phyloP scores from a whole-genome alignment of 2,113 vertebrate species.

The Protomyctophum bolini region DNA sequence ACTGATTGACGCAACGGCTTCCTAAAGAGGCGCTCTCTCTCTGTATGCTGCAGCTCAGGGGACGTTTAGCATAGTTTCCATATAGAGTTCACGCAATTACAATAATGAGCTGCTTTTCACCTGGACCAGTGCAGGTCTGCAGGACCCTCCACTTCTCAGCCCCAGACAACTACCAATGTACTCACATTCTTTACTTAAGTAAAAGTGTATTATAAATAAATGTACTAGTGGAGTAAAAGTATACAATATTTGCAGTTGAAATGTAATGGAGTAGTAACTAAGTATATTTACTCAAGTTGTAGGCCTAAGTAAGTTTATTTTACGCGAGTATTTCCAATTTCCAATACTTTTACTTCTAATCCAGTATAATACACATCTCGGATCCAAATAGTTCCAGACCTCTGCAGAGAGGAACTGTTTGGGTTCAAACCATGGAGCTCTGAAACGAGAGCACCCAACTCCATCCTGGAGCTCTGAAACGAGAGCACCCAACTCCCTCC shows the following conservation, averaged over 20 bases:
- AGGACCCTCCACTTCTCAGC: constrained; percentile 54
- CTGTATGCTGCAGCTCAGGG: constrained; percentile 56
- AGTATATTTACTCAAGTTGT: too few relatives aligned
- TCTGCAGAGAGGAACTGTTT: constrained; percentile 51
- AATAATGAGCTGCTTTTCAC: constrained; percentile 69
- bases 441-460: constrained; percentile 46
- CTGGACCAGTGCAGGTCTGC: constrained; percentile 58
- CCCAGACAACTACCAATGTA: constrained; percentile 58
- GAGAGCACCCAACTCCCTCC: constrained; percentile 48
- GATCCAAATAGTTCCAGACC: too few relatives aligned
- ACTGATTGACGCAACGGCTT: constrained; percentile 79
- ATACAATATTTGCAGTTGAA: too few relatives aligned
- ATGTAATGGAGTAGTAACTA: too few relatives aligned
- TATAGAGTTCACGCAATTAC: constrained; percentile 56
- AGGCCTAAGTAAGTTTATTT: too few relatives aligned
- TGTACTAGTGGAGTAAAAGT: too few relatives aligned
- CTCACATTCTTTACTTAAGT: constrained; percentile 15
- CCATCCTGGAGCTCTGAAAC: constrained; percentile 27
- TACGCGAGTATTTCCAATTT: too few relatives aligned
- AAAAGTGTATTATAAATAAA: too few relatives aligned
- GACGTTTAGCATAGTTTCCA: constrained; percentile 37
- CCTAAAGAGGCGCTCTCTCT: constrained; percentile 67
- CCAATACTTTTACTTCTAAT: too few relatives aligned
- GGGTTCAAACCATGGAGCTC: constrained; percentile 46
- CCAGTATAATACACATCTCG: too few relatives aligned